Conservation (phyloP, 2,888 invertebrate species). For the Trachelus iudaicus region DNA sequence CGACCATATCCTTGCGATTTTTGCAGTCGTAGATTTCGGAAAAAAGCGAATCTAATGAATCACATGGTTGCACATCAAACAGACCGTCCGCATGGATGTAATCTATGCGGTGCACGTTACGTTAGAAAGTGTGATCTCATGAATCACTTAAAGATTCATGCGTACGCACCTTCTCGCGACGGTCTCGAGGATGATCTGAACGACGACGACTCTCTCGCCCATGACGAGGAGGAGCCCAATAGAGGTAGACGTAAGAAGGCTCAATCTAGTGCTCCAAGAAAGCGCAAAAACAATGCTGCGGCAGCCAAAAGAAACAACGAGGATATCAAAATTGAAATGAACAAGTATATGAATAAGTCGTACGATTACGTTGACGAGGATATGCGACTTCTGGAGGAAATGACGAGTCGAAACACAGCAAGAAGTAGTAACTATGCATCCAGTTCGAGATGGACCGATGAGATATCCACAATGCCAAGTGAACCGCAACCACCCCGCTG, state of each 20-base stretch:
- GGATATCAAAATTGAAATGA: slow-evolving; percentile 41
- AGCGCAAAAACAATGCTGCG: slow-evolving; percentile 56
- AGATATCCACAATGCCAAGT: slow-evolving; percentile 34
- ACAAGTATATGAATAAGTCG: slow-evolving; percentile 49
- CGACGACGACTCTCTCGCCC: slow-evolving; percentile 57
- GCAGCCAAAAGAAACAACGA: slow-evolving; percentile 41
- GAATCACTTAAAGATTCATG: slow-evolving; percentile 85
- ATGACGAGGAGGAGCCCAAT: slow-evolving; percentile 54
- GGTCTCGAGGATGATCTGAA: slow-evolving; percentile 70
- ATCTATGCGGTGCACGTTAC: slow-evolving; percentile 84
- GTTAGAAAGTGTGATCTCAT: slow-evolving; percentile 83
- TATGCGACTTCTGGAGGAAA: slow-evolving; percentile 66
- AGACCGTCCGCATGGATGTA: slow-evolving; percentile 84
- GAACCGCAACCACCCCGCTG: slow-evolving; percentile 61
- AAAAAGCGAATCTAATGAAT: slow-evolving; percentile 85
- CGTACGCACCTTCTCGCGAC: slow-evolving; percentile 76
- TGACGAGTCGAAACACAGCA: slow-evolving; percentile 57
- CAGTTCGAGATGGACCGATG: slow-evolving; percentile 66
- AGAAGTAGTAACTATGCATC: slow-evolving; percentile 61
- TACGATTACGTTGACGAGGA: slow-evolving; percentile 68
- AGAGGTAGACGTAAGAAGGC: slow-evolving; percentile 62
- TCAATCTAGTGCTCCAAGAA: slow-evolving; percentile 60
- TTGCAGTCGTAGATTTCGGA: slow-evolving; percentile 84
- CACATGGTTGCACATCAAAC: slow-evolving; percentile 90
- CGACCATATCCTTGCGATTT: slow-evolving; percentile 89